These are phyloP conservation scores for Troilus luridus DNA, from an alignment of 2,888 invertebrate genomes.

Conservation along the genomic window DNA sequence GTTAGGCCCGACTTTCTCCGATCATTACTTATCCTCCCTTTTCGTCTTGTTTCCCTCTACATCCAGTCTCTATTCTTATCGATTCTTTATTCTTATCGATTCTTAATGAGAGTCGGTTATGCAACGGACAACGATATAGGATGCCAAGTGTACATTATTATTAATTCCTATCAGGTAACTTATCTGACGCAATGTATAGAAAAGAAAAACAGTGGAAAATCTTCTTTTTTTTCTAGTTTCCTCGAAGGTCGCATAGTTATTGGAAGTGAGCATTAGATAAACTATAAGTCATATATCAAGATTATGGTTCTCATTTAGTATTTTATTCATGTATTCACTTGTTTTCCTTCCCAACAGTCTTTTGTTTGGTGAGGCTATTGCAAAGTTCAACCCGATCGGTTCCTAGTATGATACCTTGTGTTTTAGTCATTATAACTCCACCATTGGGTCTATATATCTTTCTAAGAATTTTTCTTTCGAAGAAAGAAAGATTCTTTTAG, in stretches of 20 bases:
- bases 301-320: neutral
- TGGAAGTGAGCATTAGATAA: neutral
- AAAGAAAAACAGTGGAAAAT: neutral
- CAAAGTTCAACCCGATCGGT: no score
- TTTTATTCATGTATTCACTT: no score
- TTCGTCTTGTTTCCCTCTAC: neutral
- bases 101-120: neutral
- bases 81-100: neutral
- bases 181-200: neutral
- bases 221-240: conserved; percentile 18
- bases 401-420: no score
- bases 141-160: neutral
- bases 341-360: no score
- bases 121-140: neutral
- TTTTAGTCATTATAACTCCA: no score
- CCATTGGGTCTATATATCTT: no score
- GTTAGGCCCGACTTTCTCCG: neutral
- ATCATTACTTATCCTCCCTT: neutral
- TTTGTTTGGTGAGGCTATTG: no score
- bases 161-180: neutral
- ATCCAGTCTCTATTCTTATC: neutral
- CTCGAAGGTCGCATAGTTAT: neutral
- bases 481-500: no score
- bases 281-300: neutral
- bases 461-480: no score